Conservation (phyloP, 2,797 vertebrate genomes). For the Artibeus jamaicensis region DNA sequence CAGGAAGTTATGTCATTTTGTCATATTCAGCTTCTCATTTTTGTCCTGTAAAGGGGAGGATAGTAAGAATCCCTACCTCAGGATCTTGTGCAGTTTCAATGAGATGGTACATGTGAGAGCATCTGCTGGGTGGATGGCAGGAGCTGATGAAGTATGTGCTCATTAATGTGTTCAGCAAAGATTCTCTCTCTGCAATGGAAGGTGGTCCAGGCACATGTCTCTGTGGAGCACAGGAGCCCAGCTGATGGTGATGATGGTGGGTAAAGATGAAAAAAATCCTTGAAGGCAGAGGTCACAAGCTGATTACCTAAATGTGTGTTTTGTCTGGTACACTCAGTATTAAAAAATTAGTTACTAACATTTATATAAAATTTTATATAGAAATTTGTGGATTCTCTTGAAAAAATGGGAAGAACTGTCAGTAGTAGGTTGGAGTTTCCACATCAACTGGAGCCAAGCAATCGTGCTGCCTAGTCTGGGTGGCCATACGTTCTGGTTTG, state of each 20-base stretch:
- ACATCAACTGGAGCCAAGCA: neutral
- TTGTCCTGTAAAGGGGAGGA: neutral
- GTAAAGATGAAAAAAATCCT: neutral
- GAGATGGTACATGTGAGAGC: neutral
- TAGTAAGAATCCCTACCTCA: neutral
- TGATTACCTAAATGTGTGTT: neutral
- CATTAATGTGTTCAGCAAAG: neutral
- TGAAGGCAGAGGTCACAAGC: neutral
- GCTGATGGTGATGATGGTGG: neutral
- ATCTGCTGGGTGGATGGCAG: neutral
- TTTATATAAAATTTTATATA: neutral
- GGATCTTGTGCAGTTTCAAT: neutral
- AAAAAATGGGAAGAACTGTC: neutral
- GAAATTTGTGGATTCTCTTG: constrained; percentile 18
- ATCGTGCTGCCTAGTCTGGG: neutral
- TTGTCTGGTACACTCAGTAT: neutral
- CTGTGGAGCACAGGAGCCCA: neutral
- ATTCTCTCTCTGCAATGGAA: neutral
- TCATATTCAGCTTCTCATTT: neutral
- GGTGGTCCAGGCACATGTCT: neutral
- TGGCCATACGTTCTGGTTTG: neutral
- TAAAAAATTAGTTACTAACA: neutral
- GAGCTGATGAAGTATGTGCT: neutral
- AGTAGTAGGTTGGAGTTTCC: neutral
- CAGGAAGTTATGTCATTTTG: constrained; percentile 1